phyloP scores from a whole-genome alignment of 2,113 vertebrate genomes.

The Natator depressus region DNA sequence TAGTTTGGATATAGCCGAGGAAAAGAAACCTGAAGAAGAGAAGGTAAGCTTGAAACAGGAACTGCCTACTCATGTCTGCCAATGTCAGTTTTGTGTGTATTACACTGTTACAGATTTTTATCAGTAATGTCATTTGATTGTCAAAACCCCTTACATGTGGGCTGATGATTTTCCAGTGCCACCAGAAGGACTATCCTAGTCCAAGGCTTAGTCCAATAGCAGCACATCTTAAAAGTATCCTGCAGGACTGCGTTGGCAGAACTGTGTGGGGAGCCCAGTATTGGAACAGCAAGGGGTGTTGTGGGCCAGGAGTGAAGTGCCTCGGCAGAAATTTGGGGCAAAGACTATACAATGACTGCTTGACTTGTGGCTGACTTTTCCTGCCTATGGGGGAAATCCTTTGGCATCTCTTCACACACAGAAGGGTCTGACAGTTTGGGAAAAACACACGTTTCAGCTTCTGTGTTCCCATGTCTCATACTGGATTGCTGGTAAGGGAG shows the following conservation, averaged over 20 bases:
- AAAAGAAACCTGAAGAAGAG: background rate
- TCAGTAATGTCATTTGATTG: background rate
- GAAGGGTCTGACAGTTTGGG: background rate
- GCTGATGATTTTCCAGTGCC: background rate
- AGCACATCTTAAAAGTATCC: background rate
- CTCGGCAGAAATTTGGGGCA: background rate
- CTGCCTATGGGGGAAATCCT: background rate
- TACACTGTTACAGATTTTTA: background rate
- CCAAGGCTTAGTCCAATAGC: background rate
- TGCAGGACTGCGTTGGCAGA: background rate
- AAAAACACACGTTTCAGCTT: background rate
- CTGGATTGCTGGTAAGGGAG: background rate
- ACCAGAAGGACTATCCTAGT: background rate
- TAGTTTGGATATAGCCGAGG: background rate
- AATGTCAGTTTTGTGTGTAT: background rate
- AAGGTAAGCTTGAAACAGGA: background rate
- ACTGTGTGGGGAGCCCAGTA: background rate
- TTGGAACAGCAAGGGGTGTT: background rate
- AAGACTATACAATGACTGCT: background rate
- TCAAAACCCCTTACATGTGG: background rate
- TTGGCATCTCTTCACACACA: background rate
- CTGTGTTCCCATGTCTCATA: background rate
- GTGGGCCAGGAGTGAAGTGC: background rate
- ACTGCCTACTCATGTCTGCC: background rate
- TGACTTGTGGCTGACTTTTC: background rate